phyloP scores from a whole-genome alignment of 2,113 vertebrate species.

The Equus przewalskii region DNA sequence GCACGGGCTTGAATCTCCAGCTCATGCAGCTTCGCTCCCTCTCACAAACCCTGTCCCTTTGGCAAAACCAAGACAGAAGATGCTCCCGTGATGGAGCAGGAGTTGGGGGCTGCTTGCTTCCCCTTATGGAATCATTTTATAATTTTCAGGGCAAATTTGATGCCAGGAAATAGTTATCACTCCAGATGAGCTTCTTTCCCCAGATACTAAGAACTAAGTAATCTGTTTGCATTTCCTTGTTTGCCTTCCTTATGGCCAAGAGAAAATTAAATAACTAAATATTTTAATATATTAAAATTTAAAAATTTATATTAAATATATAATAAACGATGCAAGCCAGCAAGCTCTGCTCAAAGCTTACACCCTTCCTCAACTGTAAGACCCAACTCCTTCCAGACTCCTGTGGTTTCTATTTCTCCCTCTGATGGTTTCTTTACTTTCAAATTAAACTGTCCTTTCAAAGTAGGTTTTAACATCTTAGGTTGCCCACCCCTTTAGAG shows the following conservation, averaged over 20 bases:
- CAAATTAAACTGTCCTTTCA: conserved; percentile 38
- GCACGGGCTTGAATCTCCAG: neutral
- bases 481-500: neutral
- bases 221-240: neutral
- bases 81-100: neutral
- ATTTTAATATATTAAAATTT: neutral
- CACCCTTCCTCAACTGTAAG: neutral
- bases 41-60: neutral
- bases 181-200: neutral
- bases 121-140: neutral
- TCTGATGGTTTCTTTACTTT: conserved; percentile 7
- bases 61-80: conserved; percentile 34
- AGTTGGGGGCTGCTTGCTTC: neutral
- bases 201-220: neutral
- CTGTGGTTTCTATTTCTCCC: neutral
- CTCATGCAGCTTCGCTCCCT: neutral
- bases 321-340: neutral
- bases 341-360: neutral
- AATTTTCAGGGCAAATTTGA: conserved; percentile 28
- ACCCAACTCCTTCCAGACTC: neutral
- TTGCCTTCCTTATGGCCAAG: neutral
- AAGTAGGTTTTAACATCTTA: neutral
- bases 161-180: conserved; percentile 37
- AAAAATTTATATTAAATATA: neutral
- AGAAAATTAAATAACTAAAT: neutral